Evolutionary conservation across 2,113 vertebrate species (phyloP).

Genomic region (Oryctolagus cuniculus): mOryCun1.1 NC_091432.1:127399501-127400000

Average conservation of each 20-base stretch:
- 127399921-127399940: too few species aligned
- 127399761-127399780: background rate
- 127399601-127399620: too few species aligned
- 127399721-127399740: background rate
- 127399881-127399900: too few species aligned
- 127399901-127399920: too few species aligned
- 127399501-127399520: background rate
- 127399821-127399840: too few species aligned
- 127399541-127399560: background rate
- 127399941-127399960: too few species aligned
- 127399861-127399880: too few species aligned
- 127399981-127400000: too few species aligned
- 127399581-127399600: fast-evolving
- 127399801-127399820: too few species aligned
- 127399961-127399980: too few species aligned
- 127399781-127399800: fast-evolving
- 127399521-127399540: too few species aligned
- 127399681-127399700: background rate
- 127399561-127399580: background rate
- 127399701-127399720: background rate
- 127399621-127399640: fast-evolving
- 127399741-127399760: fast-evolving
- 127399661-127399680: background rate
- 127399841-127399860: too few species aligned
- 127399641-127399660: fast-evolving